Conservation (phyloP, 2,113 vertebrate genomes). For the Sorex fumeus region DNA sequence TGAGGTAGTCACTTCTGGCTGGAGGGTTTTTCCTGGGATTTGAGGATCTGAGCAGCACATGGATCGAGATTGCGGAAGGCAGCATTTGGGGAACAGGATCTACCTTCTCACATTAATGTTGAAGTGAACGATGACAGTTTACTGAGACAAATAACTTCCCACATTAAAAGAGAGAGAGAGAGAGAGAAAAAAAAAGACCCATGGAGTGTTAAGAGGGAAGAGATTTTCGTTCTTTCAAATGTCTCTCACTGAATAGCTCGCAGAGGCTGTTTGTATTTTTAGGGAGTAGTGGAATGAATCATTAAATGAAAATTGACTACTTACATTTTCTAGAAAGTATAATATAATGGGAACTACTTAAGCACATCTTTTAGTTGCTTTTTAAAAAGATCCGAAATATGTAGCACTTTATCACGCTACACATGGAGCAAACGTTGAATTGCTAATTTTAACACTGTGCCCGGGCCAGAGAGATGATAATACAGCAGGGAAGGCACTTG, state of each 20-base stretch:
- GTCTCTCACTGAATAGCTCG: not conserved
- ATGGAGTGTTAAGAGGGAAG: not conserved
- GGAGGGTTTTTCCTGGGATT: not conserved
- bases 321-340: slow-evolving; percentile 5
- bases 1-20: not conserved
- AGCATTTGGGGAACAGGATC: not conserved
- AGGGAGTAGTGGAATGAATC: not conserved
- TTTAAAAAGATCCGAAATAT: slow-evolving; percentile 29
- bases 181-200: too few species aligned
- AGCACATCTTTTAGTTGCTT: not conserved
- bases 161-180: not conserved
- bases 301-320: slow-evolving; percentile 9
- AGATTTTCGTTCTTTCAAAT: not conserved
- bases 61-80: not conserved
- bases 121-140: not conserved
- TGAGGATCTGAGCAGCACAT: not conserved
- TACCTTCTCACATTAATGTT: not conserved
- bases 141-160: not conserved
- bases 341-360: not conserved
- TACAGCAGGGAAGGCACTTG: too few species aligned
- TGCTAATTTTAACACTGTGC: not conserved
- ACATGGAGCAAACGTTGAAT: not conserved
- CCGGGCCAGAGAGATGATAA: too few species aligned
- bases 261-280: not conserved
- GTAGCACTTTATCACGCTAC: not conserved